Base-by-base conservation (phyloP, 2,888 invertebrate species). In the Xanthia icteritia region DNA sequence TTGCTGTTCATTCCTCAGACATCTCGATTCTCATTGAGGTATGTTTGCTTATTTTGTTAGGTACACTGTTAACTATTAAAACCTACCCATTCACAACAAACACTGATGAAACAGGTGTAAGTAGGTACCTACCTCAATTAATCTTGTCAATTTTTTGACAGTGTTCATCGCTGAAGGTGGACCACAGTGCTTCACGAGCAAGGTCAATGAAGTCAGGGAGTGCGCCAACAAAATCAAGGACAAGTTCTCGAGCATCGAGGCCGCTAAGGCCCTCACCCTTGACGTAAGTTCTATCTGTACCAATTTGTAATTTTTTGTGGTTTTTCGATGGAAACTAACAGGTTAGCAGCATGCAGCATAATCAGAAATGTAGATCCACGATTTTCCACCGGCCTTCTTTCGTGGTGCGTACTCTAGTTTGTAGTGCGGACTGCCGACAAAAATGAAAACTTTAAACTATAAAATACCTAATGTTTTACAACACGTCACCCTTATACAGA, bases 111-210 rank as follows among this genome's bases (percentile, higher is more conserved):
- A 68, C 11, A 36, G 51, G 31, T 13, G 15, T 31, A 2, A 0
- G 13, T 13, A 45, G 15, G 0, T 5, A 45, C 45, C 5, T 5
- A 45, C 15, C 45, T 15, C 5, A 45, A 15, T 9, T 51, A 68
- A 73, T 8, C 2, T 27, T n/a, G 8, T 51, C 13, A 3, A 31
- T 60, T 60, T 0, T 27, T 76, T 51, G 4, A 51, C 70, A 96
- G 96, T 96, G 89, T 96, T 96, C 92, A 96, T 96, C 88, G 98
- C 98, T 2, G 98, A 98, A 90, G 97, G 97, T 13, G 98, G 98
- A 1, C 98, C 98, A 0, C 97, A 98, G 90, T 98, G 98, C 90
- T 95, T 98, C 86, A 90, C 95, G 79, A 93, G 95, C 0, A 97
- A 98, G 86, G 93, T 94, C 48, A 95, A 96, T 17, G 97, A 94